Evolutionary conservation across 2,888 invertebrate genomes (phyloP).

Genomic region (Caenorhabditis macrosperma): DNA sequence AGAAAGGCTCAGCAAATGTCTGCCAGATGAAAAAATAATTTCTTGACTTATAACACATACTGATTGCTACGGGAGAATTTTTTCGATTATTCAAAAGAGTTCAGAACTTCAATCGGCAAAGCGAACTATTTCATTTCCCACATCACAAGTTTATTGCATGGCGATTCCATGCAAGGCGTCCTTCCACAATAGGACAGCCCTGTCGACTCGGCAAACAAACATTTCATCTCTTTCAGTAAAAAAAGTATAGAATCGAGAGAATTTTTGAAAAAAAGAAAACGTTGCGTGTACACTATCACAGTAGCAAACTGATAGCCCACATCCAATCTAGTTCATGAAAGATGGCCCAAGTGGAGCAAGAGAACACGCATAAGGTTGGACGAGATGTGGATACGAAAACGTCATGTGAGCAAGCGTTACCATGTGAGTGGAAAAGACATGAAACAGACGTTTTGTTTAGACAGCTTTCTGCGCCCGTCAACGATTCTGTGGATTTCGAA

Average conservation of each 20-base stretch:
- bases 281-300: too few relatives aligned
- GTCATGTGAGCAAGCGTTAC: conserved; percentile 15
- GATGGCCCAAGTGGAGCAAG: too few relatives aligned
- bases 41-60: too few relatives aligned
- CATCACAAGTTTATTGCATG: conserved; percentile 6
- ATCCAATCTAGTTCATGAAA: too few relatives aligned
- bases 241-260: not conserved
- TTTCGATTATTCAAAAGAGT: too few relatives aligned
- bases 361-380: not conserved
- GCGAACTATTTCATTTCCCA: not conserved
- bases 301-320: too few relatives aligned
- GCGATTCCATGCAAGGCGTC: not conserved
- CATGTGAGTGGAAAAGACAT: conserved; percentile 6
- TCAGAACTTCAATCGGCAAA: too few relatives aligned
- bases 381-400: not conserved
- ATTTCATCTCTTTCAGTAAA: not conserved
- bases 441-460: conserved; percentile 23
- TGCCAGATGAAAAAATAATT: too few relatives aligned
- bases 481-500: not conserved
- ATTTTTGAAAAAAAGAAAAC: too few relatives aligned
- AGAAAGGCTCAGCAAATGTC: too few relatives aligned
- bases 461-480: conserved; percentile 18
- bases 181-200: conserved; percentile 5
- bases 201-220: not conserved
- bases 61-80: too few relatives aligned